Base-by-base conservation (phyloP, 2,888 invertebrate species). In the Camptogramma bilineatum region DNA sequence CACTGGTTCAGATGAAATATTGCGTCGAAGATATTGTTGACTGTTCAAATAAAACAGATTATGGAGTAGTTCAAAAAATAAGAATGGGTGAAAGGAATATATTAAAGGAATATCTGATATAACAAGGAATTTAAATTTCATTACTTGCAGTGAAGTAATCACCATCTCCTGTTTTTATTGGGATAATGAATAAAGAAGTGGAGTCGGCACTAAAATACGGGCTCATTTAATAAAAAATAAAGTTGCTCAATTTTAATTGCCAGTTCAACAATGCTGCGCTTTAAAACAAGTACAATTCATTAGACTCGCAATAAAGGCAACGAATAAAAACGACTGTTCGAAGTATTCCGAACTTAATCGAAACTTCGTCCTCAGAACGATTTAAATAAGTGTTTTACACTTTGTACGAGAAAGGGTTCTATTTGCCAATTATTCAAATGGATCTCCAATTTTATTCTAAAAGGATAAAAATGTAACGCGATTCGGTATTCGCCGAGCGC, bases 261-360 rank as follows among this genome's bases (percentile, higher is more conserved):
- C 4, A 7, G 56, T 60, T 7, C 47, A 52, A 16, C 39, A 28
- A 21, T 4, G 16, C 0, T 16, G 7, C 17, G 19, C 81, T 87
- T 86, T 82, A 80, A 75, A 86, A 85, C 84, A 83, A 88, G 82
- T 82, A 79, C 84, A 83, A 85, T 87, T 89, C 83, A 87, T 88
- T 88, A 86, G 82, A 77, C 74, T 81, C 75, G 77, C 80, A 82
- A 83, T 86, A 82, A 84, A 86, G 80, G 82, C 80, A 82, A 82
- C 73, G 79, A 61, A 77, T 77, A 78, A 83, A 74, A 79, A 78
- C 73, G 74, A 76, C 74, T 78, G 74, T 75, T 74, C 62, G 61
- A 67, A 70, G 69, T 46, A 73, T 67, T 74, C 66, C 66, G 64
- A 70, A 66, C 61, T 62, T 78, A 81, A 76, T 81, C 76, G 71